These are phyloP conservation scores for Pachliopta kotzebuea DNA, from an alignment of 2,888 invertebrate genomes.

Conservation along the genomic window DNA sequence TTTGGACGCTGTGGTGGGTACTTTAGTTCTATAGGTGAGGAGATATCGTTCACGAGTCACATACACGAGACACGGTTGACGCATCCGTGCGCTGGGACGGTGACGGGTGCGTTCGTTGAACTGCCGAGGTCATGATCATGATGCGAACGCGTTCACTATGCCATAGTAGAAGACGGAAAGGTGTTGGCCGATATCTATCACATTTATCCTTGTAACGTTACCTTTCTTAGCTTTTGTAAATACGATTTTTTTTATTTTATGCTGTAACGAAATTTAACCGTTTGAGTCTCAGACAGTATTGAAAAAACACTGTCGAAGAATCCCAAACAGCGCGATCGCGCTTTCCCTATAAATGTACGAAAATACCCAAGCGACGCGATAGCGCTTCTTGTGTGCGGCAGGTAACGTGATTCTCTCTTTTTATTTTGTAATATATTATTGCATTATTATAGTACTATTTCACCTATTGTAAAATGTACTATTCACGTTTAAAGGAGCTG, in stretches of 20 bases:
- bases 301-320: too few species aligned
- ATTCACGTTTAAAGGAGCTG: too few species aligned
- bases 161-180: slow-evolving; percentile 12
- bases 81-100: slow-evolving; percentile 65
- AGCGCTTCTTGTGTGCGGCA: too few species aligned
- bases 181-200: neutral
- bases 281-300: too few species aligned
- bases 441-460: too few species aligned
- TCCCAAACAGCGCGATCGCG: too few species aligned
- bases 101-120: slow-evolving; percentile 72
- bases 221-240: neutral
- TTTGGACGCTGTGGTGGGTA: neutral
- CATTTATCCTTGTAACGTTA: neutral
- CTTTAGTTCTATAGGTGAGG: slow-evolving; percentile 7
- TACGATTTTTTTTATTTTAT: neutral
- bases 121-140: slow-evolving; percentile 75
- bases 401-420: too few species aligned
- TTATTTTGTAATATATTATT: too few species aligned
- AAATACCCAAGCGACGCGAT: too few species aligned
- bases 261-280: too few species aligned
- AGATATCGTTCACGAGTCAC: slow-evolving; percentile 30
- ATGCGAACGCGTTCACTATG: slow-evolving; percentile 44
- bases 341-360: too few species aligned
- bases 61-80: slow-evolving; percentile 51
- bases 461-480: too few species aligned